Base-by-base conservation (phyloP, 2,113 vertebrate genomes). In the Otocyon megalotis region DNA sequence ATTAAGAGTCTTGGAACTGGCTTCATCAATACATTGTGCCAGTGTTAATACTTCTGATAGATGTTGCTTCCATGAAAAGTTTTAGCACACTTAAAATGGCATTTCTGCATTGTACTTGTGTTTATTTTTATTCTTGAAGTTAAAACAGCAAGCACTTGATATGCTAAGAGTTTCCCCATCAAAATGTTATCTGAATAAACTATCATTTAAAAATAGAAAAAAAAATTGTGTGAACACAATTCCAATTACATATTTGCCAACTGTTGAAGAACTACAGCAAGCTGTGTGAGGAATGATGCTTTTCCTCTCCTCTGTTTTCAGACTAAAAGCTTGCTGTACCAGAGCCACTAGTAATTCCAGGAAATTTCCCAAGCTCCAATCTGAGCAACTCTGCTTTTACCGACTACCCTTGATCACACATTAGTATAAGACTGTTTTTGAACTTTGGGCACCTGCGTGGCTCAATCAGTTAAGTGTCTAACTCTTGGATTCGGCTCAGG, bases 151-250 rank as follows among this genome's bases (percentile, higher is more conserved):
- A 93, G 35, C 15, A 96, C 80, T 56, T 76, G 71, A 95, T 81
- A 71, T 12, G 5, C 71, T 90, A 26, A 65, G 63, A 84, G 53
- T 82, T 88, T 54, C 48, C 65, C 72, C 60, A 85, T 56, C 50
- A 96, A 86, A 82, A 96, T 60, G 74, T 50, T 83, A 90, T 58
- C 76, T 90, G 93, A 88, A 94, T 90, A 92, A 95, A 90, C 84
- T 79, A 94, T 89, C 17, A 72, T 84, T 89, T 96, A 94, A 95
- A 95, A 94, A 94, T 30, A 97, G 77, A 85, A 32, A 32, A 79
- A 79, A 77, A 50, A 30, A 30, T 14, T n/a, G 50, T 24, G 32
- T 71, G 48, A 86, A 94, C 63, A 92, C 85, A 90, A 92, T 83
- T 92, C 62, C 62, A 96, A 92, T 79, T 65, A 87, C 26, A 86